Conservation (phyloP, 2,888 invertebrate genomes). For the Orthosia incerta region DNA sequence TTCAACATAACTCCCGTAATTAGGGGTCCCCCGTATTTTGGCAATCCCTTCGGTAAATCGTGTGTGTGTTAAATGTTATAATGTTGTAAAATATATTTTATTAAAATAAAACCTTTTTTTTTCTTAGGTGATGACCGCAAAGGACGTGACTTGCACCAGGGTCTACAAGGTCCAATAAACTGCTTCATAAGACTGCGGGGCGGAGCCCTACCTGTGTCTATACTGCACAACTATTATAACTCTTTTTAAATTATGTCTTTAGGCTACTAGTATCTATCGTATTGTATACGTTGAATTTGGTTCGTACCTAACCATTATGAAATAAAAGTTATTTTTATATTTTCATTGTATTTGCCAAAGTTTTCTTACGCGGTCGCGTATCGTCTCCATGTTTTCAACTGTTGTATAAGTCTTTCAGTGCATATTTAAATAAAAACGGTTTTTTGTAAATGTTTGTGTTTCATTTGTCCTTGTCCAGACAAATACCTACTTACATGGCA, state of each 20-base stretch:
- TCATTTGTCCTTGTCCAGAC: conserved; percentile 24
- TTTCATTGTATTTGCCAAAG: conserved; percentile 79
- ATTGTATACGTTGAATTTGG: conserved; percentile 66
- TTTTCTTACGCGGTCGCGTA: conserved; percentile 69
- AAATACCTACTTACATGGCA: too few species aligned
- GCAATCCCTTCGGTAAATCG: too few species aligned
- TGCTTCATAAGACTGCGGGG: conserved; percentile 81
- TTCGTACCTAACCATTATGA: conserved; percentile 57
- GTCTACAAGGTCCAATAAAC: conserved; percentile 93
- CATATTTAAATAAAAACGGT: conserved; percentile 85
- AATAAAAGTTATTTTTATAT: conserved; percentile 80
- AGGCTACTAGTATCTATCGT: conserved; percentile 67
- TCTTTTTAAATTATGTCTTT: conserved; percentile 80
- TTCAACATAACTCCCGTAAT: too few species aligned
- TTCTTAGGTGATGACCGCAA: conserved; percentile 93
- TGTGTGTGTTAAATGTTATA: too few species aligned
- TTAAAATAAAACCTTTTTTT: conserved; percentile 42
- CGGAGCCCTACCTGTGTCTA: conserved; percentile 70
- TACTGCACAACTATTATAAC: conserved; percentile 82
- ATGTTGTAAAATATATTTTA: not conserved
- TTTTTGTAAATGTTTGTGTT: conserved; percentile 66
- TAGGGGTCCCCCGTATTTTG: too few species aligned
- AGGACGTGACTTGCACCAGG: conserved; percentile 94
- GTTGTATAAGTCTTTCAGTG: conserved; percentile 88
- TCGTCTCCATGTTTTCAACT: conserved; percentile 72